phyloP scores from a whole-genome alignment of 2,888 invertebrate species.

The Globia sparganii region DNA sequence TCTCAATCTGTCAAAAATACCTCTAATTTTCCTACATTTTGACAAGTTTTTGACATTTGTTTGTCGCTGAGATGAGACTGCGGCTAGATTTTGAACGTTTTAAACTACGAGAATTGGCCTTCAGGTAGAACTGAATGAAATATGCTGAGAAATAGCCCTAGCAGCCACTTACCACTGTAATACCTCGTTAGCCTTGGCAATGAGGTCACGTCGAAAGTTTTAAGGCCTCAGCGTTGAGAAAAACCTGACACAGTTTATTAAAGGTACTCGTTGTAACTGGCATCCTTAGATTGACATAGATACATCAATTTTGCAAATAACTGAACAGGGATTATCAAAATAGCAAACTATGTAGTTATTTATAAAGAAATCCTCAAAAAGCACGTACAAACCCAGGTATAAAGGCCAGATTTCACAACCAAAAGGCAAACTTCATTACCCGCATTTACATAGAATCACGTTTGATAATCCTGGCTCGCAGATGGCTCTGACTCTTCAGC shows the following conservation, averaged over 20 bases:
- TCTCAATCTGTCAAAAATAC: too few relatives aligned
- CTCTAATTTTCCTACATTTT: too few relatives aligned
- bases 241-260: constrained; percentile 54
- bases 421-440: constrained; percentile 49
- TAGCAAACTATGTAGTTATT: neutral
- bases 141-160: constrained; percentile 20
- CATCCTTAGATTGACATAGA: constrained; percentile 13
- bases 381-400: constrained; percentile 26
- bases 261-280: constrained; percentile 12
- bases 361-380: constrained; percentile 7
- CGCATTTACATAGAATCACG: constrained; percentile 60
- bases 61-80: too few relatives aligned
- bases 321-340: constrained; percentile 6
- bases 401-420: constrained; percentile 31
- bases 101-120: too few relatives aligned
- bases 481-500: constrained; percentile 63
- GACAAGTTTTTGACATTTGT: too few relatives aligned
- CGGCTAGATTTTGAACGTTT: too few relatives aligned
- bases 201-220: constrained; percentile 58
- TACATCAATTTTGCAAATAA: constrained; percentile 1
- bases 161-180: constrained; percentile 46
- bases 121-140: constrained; percentile 26
- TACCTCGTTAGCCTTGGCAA: constrained; percentile 58
- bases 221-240: constrained; percentile 31
- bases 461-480: constrained; percentile 63